A percentile compares a stretch with the other conserved stretches of the same genome.
These are phyloP conservation scores for Sebastiscus albofasciatus DNA, from an alignment of 2,797 vertebrate genomes.

Conservation along the genomic window DNA sequence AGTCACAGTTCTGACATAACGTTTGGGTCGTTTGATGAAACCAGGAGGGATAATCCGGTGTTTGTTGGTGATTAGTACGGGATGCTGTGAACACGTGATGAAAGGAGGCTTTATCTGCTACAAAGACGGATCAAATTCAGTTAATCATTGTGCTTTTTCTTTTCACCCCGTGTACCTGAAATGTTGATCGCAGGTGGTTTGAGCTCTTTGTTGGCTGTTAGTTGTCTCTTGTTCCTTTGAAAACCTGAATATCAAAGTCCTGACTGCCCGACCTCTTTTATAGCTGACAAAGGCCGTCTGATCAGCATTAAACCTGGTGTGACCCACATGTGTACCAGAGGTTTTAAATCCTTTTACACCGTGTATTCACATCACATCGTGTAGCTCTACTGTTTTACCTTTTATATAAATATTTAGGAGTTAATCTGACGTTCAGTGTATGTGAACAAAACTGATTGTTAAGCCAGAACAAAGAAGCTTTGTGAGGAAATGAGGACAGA, in stretches of 20 bases:
- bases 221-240: neutral
- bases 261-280: neutral
- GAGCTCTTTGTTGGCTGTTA: neutral
- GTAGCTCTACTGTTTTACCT: neutral
- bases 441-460: neutral
- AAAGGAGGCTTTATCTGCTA: neutral
- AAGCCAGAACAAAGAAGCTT: neutral
- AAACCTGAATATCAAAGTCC: slow-evolving; percentile 17
- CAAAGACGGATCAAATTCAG: neutral
- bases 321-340: neutral
- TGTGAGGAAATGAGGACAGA: neutral
- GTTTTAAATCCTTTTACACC: neutral
- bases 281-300: neutral
- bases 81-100: neutral
- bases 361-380: accelerated
- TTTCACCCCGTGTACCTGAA: neutral
- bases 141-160: neutral
- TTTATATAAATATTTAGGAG: neutral
- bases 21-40: neutral
- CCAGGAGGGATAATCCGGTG: neutral
- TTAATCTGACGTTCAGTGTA: neutral
- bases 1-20: neutral
- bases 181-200: neutral
- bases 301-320: neutral
- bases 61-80: neutral